These are phyloP conservation scores for Glaucidium brasilianum DNA, from an alignment of 2,113 vertebrate genomes.

Conservation along the genomic window DNA sequence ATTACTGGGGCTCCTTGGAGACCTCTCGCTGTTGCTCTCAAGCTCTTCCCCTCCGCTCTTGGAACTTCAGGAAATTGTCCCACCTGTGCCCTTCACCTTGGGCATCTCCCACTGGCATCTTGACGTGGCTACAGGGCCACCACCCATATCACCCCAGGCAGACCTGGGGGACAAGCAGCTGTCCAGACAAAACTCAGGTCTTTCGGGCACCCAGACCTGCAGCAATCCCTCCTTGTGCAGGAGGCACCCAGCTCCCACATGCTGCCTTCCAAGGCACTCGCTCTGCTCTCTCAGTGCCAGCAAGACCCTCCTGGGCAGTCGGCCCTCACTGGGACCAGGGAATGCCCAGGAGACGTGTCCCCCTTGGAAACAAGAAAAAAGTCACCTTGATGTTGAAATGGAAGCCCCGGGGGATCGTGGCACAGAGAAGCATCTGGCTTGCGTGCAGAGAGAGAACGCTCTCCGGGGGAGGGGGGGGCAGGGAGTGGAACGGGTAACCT, in stretches of 20 bases:
- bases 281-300: background rate
- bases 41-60: no score
- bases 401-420: background rate
- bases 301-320: background rate
- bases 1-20: no score
- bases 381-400: background rate
- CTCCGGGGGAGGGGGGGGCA: fast-evolving
- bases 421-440: background rate
- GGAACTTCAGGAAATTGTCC: no score
- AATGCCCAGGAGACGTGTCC: background rate
- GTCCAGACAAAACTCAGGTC: background rate
- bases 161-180: background rate
- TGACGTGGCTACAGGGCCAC: background rate
- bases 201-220: background rate
- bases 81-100: no score
- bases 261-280: background rate
- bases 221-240: no score
- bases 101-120: no score
- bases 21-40: no score
- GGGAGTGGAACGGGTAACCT: background rate
- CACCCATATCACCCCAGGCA: background rate
- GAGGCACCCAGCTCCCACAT: no score
- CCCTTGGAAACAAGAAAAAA: background rate
- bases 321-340: background rate
- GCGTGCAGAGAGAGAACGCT: background rate